Percentiles rank a stretch among this genome's conserved stretches.
Evolutionary conservation across 1,140 invertebrate genomes (phyloP).

Genomic region (Triops longicaudatus): DNA sequence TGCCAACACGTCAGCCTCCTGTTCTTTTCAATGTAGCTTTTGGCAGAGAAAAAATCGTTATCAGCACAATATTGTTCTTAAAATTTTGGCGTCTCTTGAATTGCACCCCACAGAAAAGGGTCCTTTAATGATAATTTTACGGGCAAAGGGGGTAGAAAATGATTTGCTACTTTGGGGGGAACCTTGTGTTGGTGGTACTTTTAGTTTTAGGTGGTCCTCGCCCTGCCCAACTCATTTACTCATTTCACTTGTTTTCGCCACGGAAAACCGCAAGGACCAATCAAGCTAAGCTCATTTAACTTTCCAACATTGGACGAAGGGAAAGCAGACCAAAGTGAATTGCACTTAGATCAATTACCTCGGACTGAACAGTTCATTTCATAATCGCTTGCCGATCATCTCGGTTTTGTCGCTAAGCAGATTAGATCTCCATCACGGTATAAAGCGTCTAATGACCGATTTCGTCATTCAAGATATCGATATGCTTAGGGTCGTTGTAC

Average conservation of each 20-base stretch:
- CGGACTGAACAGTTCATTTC: too few relatives aligned
- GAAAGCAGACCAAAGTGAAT: too few relatives aligned
- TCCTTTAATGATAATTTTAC: not conserved
- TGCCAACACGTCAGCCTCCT: slow-evolving; percentile 2
- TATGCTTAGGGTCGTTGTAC: too few relatives aligned
- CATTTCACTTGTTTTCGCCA: not conserved
- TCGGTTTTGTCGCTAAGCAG: too few relatives aligned
- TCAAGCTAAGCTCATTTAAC: not conserved
- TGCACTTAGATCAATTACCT: too few relatives aligned
- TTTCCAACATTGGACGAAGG: not conserved
- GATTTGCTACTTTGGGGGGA: not conserved
- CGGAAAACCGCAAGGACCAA: not conserved
- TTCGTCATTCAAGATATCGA: too few relatives aligned
- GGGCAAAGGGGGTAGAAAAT: not conserved
- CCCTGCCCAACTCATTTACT: not conserved
- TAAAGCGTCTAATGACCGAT: too few relatives aligned
- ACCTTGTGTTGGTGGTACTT: not conserved
- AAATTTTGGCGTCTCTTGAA: not conserved
- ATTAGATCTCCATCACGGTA: too few relatives aligned
- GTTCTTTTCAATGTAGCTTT: not conserved
- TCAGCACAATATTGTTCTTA: not conserved
- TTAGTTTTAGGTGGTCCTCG: not conserved
- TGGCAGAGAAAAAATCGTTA: not conserved
- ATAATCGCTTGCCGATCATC: too few relatives aligned
- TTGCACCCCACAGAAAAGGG: not conserved